Base-by-base conservation (phyloP, 1,140 invertebrate genomes). In the Agrypnia vestita region DNA sequence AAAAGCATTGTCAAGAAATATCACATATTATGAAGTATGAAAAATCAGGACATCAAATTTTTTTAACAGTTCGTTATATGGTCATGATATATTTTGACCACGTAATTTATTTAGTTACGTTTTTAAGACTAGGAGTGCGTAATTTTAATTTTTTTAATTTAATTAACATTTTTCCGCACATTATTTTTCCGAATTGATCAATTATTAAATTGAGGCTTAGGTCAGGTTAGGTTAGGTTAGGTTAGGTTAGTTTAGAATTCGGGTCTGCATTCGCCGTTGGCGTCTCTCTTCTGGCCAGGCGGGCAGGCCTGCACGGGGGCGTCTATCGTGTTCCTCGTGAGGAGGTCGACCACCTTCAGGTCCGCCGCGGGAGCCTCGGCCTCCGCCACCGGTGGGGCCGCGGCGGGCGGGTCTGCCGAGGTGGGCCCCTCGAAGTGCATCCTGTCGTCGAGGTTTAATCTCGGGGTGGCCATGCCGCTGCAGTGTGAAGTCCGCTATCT, bases 301-400 rank as follows among this genome's bases (percentile, higher is more conserved):
- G 73, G 73, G n/a, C 55, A 61, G 13, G n/a, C 25, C 17, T 21
- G 3, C 11, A 76, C 44, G n/a, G 47, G 67, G 0, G 76, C 76
- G 21, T 77, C 76, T 19, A 71, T 78, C 61, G 69, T 78, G 46
- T 69, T 78, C 62, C 76, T 78, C 11, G 19, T 69, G 46, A 43
- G 0, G 47, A 55, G 13, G n/a, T n/a, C n/a, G 8, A 55, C 25
- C 15, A 6, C 1, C 8, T 13, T 3, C 72, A 4, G n/a, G 12
- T 35, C 13, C 12, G n/a, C 8, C 72, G 15, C 1, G 13, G 13
- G 8, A 6, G 35, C 53, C 25, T 35, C 8, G 6, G 10, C 59
- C 56, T 62, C 73, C 10, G 43, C 13, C 13, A n/a, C 55, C 1
- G 55, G 55, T 3, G 55, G 55, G 1, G 15, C 15, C 13, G 4